A percentile compares a stretch with the other conserved stretches of the same genome.
These are phyloP conservation scores for Pachyuromys duprasi DNA, from an alignment of 2,797 vertebrate species.

Conservation along the genomic window DNA sequence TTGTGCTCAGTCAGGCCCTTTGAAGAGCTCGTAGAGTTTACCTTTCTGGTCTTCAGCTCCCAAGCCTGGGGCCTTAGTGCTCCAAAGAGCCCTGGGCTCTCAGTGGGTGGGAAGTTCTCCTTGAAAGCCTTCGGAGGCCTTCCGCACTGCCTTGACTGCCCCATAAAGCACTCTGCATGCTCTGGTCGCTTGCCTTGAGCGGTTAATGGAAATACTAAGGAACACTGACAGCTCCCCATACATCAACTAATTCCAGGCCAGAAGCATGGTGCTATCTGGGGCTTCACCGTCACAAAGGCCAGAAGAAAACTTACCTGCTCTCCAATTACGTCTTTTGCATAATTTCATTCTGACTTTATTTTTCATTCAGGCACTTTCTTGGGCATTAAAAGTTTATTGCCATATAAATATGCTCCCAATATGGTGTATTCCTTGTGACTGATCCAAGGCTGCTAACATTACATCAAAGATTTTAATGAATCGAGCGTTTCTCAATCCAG, in stretches of 20 bases:
- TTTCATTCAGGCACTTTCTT: constrained; percentile 44
- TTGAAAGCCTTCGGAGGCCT: background rate
- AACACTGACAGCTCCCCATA: constrained; percentile 25
- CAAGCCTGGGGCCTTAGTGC: background rate
- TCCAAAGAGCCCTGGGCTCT: background rate
- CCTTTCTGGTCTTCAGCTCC: constrained; percentile 51
- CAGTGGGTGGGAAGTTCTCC: constrained; percentile 51
- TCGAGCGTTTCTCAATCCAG: constrained; percentile 39
- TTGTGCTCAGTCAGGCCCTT: background rate
- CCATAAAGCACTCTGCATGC: constrained; percentile 24
- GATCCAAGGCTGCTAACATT: constrained; percentile 44
- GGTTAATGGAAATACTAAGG: constrained; percentile 79
- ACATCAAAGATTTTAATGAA: constrained; percentile 52
- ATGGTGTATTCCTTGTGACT: constrained; percentile 52
- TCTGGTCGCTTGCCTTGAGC: constrained; percentile 53
- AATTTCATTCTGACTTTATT: constrained; percentile 56
- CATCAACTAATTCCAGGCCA: constrained; percentile 61
- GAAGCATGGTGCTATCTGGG: constrained; percentile 40
- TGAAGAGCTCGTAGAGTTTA: constrained; percentile 59
- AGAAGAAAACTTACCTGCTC: background rate
- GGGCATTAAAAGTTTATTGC: constrained; percentile 56
- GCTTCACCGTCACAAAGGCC: background rate
- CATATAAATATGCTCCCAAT: constrained; percentile 42
- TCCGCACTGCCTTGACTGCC: background rate
- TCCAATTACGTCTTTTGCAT: constrained; percentile 40